Conservation (phyloP, 37 sponge, comb jelly and placozoan species). For the Petrosia ficiformis region DNA sequence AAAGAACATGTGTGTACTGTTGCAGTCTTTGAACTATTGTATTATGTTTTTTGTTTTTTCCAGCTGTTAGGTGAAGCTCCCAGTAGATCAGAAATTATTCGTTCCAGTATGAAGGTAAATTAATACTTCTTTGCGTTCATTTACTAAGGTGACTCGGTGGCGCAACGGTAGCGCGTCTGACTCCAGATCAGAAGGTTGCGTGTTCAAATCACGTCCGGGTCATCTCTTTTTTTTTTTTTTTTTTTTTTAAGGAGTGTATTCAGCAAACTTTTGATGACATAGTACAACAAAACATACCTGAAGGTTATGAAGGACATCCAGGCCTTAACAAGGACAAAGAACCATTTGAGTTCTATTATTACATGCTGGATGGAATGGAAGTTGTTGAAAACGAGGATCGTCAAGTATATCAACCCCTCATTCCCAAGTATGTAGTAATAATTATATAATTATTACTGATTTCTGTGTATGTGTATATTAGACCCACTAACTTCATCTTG, state of each 20-base stretch:
- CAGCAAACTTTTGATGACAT: slow-evolving; percentile 74
- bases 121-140: not conserved
- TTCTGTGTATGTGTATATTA: slow-evolving; percentile 11
- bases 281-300: slow-evolving; percentile 45
- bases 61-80: too few relatives aligned
- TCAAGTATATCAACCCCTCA: slow-evolving; percentile 38
- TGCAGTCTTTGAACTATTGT: too few relatives aligned
- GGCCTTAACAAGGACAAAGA: slow-evolving; percentile 19
- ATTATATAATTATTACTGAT: not conserved
- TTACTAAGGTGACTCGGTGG: slow-evolving; percentile 70
- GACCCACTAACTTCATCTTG: slow-evolving; percentile 51
- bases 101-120: slow-evolving; percentile 70
- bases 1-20: too few relatives aligned
- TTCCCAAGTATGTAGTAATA: slow-evolving; percentile 21
- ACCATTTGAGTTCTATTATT: slow-evolving; percentile 73
- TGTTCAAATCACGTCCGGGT: slow-evolving; percentile 95
- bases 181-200: slow-evolving; percentile 98
- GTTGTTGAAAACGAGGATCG: slow-evolving; percentile 57
- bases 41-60: too few relatives aligned
- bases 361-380: slow-evolving; percentile 38
- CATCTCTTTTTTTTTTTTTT: slow-evolving; percentile 46
- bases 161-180: slow-evolving; percentile 98
- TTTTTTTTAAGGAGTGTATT: slow-evolving; percentile 46
- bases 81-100: too few relatives aligned
- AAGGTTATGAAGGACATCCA: slow-evolving; percentile 21